A percentile compares a stretch with the other conserved stretches of the same genome.
Conservation (phyloP, 2,797 vertebrate genomes). For the Lepus oiostolus region DNA sequence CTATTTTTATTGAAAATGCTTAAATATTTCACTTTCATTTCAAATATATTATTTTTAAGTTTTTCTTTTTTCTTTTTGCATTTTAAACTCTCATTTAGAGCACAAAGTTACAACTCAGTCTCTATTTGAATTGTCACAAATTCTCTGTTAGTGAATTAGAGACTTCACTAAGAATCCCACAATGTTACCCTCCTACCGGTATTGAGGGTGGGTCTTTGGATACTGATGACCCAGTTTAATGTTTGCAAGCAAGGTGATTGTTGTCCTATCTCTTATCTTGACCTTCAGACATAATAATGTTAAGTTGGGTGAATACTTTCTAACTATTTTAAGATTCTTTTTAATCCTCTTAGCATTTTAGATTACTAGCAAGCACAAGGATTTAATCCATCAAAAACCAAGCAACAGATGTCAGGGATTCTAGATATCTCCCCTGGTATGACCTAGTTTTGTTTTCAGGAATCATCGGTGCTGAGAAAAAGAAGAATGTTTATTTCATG, state of each 20-base stretch:
- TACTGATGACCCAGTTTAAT: not conserved
- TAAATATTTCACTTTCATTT: not conserved
- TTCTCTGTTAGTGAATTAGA: not conserved
- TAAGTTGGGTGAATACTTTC: not conserved
- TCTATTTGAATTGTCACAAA: not conserved
- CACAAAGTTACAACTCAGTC: not conserved
- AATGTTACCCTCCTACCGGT: not conserved
- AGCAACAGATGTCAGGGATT: slow-evolving; percentile 7
- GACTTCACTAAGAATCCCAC: not conserved
- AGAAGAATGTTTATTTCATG: slow-evolving; percentile 10
- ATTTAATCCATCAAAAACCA: slow-evolving; percentile 1
- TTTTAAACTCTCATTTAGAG: not conserved
- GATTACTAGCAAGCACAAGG: not conserved
- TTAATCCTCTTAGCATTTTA: slow-evolving; percentile 9
- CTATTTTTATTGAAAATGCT: not conserved
- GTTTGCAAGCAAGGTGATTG: not conserved
- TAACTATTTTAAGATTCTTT: slow-evolving; percentile 23
- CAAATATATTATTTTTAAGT: not conserved
- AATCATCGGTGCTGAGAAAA: not conserved
- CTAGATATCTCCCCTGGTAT: not conserved
- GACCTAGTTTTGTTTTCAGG: not conserved
- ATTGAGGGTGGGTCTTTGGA: not conserved
- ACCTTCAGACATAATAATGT: not conserved
- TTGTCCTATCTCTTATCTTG: not conserved
- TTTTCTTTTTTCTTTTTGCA: not conserved